Percentiles rank a stretch among this genome's conserved stretches.
Conservation (phyloP, 2,888 invertebrate genomes). For the Gibbula magus region DNA sequence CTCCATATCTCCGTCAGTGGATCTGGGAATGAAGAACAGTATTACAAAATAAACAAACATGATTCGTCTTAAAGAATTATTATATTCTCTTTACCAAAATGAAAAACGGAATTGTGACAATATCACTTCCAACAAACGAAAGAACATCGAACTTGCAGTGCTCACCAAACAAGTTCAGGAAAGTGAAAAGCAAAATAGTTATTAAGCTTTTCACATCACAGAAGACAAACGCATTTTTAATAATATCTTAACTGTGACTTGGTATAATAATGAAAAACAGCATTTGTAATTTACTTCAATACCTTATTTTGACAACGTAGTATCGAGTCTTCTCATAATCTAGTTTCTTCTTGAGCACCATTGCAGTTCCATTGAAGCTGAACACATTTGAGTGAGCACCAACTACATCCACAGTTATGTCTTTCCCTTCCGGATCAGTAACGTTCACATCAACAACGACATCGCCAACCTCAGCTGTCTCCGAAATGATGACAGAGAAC, state of each 20-base stretch:
- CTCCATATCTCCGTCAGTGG: background rate
- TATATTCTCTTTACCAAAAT: too few relatives aligned
- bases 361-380: background rate
- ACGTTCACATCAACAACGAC: background rate
- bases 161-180: too few relatives aligned
- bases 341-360: background rate
- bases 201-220: too few relatives aligned
- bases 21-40: background rate
- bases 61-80: too few relatives aligned
- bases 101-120: too few relatives aligned
- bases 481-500: background rate
- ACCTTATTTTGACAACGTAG: conserved; percentile 44
- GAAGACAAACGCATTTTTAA: too few relatives aligned
- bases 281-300: background rate
- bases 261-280: too few relatives aligned
- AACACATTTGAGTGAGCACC: background rate
- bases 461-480: background rate
- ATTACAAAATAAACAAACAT: too few relatives aligned
- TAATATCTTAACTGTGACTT: too few relatives aligned
- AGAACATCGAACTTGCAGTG: too few relatives aligned
- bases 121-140: too few relatives aligned
- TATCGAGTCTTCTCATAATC: conserved; percentile 37
- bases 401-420: background rate
- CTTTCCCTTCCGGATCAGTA: background rate
- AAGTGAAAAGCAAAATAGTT: too few relatives aligned